phyloP scores from a whole-genome alignment of 2,797 vertebrate genomes.

The Crax fasciolata region DNA sequence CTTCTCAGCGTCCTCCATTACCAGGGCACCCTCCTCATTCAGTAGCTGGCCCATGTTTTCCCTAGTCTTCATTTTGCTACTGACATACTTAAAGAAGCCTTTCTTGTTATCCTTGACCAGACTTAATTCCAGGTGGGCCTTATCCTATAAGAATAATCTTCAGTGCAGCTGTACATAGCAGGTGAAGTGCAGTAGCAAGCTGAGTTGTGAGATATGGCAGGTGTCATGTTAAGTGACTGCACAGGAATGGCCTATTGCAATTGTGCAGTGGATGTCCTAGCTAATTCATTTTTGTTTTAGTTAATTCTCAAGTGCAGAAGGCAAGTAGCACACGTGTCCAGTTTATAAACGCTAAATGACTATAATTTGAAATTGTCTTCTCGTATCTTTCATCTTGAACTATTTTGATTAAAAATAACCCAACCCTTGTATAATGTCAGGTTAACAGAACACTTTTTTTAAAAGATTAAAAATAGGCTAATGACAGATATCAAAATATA shows the following conservation, averaged over 20 bases:
- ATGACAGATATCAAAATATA: not conserved
- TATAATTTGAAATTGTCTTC: not conserved
- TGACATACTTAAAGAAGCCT: no score
- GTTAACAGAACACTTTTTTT: not conserved
- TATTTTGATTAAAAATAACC: not conserved
- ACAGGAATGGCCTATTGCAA: not conserved
- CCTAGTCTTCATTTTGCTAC: no score
- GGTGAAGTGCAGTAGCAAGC: not conserved
- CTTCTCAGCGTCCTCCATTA: no score
- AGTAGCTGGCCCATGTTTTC: no score
- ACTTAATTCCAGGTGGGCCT: no score
- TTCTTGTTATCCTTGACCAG: no score
- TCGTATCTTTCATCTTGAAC: not conserved
- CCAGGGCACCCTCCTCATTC: no score
- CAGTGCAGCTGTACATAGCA: not conserved
- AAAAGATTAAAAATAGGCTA: constrained; percentile 32
- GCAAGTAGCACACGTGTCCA: not conserved
- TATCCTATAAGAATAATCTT: not conserved
- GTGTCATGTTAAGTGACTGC: accelerated
- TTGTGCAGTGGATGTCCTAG: not conserved
- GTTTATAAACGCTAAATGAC: not conserved
- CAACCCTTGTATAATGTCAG: not conserved
- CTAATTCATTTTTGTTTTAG: not conserved
- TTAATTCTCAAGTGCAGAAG: not conserved
- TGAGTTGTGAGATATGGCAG: accelerated